Evolutionary conservation across 2,113 vertebrate species (phyloP).

Genomic region (Siniperca knerii): DNA sequence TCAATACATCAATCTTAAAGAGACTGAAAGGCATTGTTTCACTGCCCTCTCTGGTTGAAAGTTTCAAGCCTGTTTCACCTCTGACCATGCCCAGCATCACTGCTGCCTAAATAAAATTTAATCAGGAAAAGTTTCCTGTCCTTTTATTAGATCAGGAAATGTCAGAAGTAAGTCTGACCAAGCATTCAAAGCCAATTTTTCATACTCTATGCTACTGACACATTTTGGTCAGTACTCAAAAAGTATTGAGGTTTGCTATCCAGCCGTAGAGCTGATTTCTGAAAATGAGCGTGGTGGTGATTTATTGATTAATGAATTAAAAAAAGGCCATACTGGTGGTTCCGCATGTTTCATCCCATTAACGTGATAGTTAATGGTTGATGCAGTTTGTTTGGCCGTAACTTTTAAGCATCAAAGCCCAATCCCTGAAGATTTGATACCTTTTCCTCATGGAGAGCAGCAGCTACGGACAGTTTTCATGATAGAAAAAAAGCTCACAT

Average conservation of each 20-base stretch:
- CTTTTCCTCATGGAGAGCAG: not conserved
- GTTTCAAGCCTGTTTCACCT: too few relatives aligned
- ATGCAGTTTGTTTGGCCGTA: too few relatives aligned
- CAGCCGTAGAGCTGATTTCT: not conserved
- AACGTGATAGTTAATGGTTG: not conserved
- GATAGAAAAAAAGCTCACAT: not conserved
- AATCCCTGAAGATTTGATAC: not conserved
- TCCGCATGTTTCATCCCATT: not conserved
- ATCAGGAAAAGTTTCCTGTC: not conserved
- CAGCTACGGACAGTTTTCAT: not conserved
- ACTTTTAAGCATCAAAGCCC: not conserved
- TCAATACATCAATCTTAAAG: not conserved
- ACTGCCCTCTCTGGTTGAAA: not conserved
- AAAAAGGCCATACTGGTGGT: not conserved
- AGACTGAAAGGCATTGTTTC: too few relatives aligned
- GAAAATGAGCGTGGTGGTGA: not conserved
- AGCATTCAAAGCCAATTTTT: not conserved
- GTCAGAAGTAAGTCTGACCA: not conserved
- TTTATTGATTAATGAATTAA: slow-evolving; percentile 2
- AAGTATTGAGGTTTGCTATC: not conserved
- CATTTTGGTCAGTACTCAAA: not conserved
- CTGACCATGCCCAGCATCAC: not conserved
- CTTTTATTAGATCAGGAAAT: too few relatives aligned
- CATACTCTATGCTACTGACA: not conserved
- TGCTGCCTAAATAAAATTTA: not conserved